Base-by-base conservation (phyloP, 2,797 vertebrate species). In the Silurus aristotelis region DNA sequence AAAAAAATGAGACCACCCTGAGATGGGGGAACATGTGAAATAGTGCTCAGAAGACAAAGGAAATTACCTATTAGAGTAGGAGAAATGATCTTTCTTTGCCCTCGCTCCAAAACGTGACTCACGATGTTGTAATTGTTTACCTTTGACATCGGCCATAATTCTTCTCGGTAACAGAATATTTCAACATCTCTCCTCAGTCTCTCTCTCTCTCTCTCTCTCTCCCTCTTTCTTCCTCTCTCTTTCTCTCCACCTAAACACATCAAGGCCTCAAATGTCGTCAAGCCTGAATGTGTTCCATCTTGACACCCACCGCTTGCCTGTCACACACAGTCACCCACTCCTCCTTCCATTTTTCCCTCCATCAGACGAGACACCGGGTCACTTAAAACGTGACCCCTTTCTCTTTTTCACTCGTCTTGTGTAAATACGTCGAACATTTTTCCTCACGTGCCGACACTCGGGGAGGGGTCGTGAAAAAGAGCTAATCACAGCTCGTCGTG, bases 61-160 rank as follows among this genome's bases (percentile, higher is more conserved):
- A 95, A 94, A 94, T 94, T 87, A 94, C 92, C 92, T 93, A 94
- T 94, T 94, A 95, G 91, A 90, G 80, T 87, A 88, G 91, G 90
- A 91, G 92, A 92, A 91, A 91, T 90, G 91, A 93, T 94, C 93
- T 91, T 91, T 91, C 92, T 93, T 92, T 91, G 91, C 91, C 91
- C 83, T 68, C 67, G 87, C 90, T 93, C 92, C 92, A 94, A 93
- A 93, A 92, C 92, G 93, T 95, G 95, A 95, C 92, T 95, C 94
- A 95, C 87, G 64, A 93, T 94, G 93, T 90, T 90, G 94, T 95
- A 94, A 95, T 94, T 94, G 94, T 95, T 95, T 95, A 95, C 94
- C 94, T 95, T 95, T 94, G 92, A 95, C 94, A 94, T 89, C 81
- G 89, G 89, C 92, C 92, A 90, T 94, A 94, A 94, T 87, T 89